Evolutionary conservation across 2,888 invertebrate genomes (phyloP).

Genomic region (Prosopocoilus inquinatus): DNA sequence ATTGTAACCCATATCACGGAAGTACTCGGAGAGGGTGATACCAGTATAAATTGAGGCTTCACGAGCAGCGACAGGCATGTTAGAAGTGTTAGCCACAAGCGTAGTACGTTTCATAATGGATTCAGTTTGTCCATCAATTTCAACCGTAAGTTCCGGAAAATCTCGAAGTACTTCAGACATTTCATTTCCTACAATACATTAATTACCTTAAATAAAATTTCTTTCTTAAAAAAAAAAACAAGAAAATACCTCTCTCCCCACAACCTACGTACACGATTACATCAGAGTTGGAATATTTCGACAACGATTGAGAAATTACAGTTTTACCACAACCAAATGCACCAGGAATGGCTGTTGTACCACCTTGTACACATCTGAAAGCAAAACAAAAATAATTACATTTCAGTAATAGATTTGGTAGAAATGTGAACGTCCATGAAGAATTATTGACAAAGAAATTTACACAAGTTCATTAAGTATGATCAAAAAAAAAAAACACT

Average conservation of each 20-base stretch:
- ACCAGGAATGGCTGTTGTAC: conserved; percentile 98
- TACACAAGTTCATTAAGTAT: neutral
- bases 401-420: no score
- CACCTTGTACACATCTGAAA: conserved; percentile 91
- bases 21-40: conserved; percentile 99
- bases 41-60: conserved; percentile 99
- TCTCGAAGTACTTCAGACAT: conserved; percentile 99
- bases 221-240: conserved; percentile 3
- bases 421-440: no score
- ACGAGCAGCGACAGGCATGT: conserved; percentile 99
- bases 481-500: conserved; percentile 8
- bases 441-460: neutral
- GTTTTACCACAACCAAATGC: conserved; percentile 99
- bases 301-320: conserved; percentile 98
- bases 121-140: conserved; percentile 94
- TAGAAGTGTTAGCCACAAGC: conserved; percentile 98
- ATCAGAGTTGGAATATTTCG: conserved; percentile 99
- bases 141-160: conserved; percentile 97
- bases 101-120: conserved; percentile 99
- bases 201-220: neutral
- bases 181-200: conserved; percentile 72
- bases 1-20: conserved; percentile 99
- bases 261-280: conserved; percentile 99
- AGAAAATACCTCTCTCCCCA: conserved; percentile 80
- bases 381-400: neutral